Evolutionary conservation across 2,113 vertebrate genomes (phyloP), one percentile per base, ranked within the genome.

Genomic region (Dipodomys ordii): DNA sequence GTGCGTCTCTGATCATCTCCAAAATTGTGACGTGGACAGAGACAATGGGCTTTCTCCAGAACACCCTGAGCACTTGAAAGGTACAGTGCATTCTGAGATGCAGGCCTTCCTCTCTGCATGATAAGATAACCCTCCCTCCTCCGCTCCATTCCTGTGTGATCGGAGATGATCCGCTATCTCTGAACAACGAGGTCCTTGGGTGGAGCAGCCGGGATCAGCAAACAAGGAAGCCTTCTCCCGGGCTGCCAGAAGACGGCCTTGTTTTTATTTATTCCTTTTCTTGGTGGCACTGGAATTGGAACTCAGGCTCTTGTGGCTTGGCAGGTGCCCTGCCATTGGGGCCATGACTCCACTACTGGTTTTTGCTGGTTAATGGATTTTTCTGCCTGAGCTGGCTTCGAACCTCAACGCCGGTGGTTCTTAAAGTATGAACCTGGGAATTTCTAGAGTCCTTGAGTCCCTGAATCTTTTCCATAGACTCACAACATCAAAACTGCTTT

Each of bases 131-230:
- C 44, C 73, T 25, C 72, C 13, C 53, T 13, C 53, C 12, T 13
- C 53, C 16, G 39, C 60, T 13, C 77, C 60, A 32, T 65, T 83
- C 76, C 88, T 95, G 15, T 93, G 77, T 87, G n/a, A 74, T 87
- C 62, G 18, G 94, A 44, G 28, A 85, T 32, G 8, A 35, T 20
- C 11, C 3, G 16, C 46, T 89, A 20, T 79, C n/a, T 13, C 62
- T 13, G 19, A 77, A 46, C 46, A 82, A 35, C 3, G 11, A 86
- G 22, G 7, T 18, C 72, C 67, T 79, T 27, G 35, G 13, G 35
- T n/a, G 46, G 27, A 6, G 28, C 35, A 71, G 7, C 27, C 57
- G 23, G 5, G 4, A 15, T 57, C n/a, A 57, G 32, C 23, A 71
- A 87, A 71, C 44, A 71, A 89, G 10, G 32, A 22, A 68, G 35